These are phyloP conservation scores for Quadroppia sp. DNA, from an alignment of 2,888 invertebrate genomes.

Conservation along the genomic window DNA sequence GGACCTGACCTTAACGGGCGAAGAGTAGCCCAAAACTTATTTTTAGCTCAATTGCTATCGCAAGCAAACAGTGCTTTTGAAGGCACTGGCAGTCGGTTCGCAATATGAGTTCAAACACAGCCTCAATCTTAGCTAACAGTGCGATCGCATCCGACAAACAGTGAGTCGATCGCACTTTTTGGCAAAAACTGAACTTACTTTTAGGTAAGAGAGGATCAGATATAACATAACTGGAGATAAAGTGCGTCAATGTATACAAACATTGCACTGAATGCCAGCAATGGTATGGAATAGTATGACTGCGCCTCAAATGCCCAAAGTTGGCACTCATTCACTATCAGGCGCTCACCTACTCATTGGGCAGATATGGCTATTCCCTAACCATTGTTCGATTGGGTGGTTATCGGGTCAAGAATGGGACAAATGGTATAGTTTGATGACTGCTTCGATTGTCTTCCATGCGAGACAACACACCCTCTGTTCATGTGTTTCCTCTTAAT, in stretches of 20 bases:
- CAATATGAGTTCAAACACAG: not conserved
- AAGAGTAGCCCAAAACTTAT: slow-evolving; percentile 38
- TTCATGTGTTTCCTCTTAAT: too few species aligned
- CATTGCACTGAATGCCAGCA: slow-evolving; percentile 3
- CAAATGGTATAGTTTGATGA: not conserved
- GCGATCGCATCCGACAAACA: slow-evolving; percentile 33
- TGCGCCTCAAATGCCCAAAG: slow-evolving; percentile 29
- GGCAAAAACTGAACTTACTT: slow-evolving; percentile 28
- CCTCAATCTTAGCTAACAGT: slow-evolving; percentile 25
- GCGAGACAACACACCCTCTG: not conserved
- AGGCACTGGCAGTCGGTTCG: not conserved
- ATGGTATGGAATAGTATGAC: not conserved
- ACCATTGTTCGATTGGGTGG: slow-evolving; percentile 24
- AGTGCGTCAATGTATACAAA: slow-evolving; percentile 36
- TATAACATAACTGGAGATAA: slow-evolving; percentile 35
- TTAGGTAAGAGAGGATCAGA: slow-evolving; percentile 30
- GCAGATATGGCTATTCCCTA: slow-evolving; percentile 16
- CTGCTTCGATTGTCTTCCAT: not conserved
- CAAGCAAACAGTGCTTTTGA: slow-evolving; percentile 24
- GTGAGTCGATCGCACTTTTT: not conserved
- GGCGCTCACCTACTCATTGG: slow-evolving; percentile 27
- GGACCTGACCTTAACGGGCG: slow-evolving; percentile 40
- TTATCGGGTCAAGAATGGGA: slow-evolving; percentile 27
- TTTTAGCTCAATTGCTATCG: slow-evolving; percentile 26
- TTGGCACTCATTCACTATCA: not conserved